Conservation (phyloP, 2,888 invertebrate genomes). For the Ceriagrion tenellum region DNA sequence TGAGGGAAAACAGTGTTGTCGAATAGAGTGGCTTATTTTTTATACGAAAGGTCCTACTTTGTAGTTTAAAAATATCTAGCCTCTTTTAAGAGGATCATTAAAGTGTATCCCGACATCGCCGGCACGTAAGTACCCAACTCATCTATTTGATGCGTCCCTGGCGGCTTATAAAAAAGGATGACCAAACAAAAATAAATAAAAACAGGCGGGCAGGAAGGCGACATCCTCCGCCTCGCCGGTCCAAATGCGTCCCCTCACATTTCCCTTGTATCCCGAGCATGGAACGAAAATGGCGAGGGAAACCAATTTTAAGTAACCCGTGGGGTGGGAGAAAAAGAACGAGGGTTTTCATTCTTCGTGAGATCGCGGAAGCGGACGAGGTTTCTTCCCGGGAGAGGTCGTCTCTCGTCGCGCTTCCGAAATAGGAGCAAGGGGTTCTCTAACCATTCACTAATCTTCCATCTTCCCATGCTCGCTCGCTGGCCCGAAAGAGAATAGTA, state of each 20-base stretch:
- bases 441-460: not conserved
- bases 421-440: not conserved
- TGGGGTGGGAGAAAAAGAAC: not conserved
- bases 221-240: not conserved
- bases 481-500: not conserved
- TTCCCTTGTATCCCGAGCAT: not conserved
- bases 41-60: not conserved
- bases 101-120: not conserved
- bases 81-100: not conserved
- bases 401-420: not conserved
- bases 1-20: no score
- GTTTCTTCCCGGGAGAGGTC: not conserved
- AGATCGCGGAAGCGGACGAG: not conserved
- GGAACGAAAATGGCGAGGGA: not conserved
- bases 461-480: not conserved
- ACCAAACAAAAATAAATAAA: not conserved
- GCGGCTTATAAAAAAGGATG: not conserved
- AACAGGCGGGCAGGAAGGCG: not conserved
- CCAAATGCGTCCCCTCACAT: not conserved
- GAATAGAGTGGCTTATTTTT: no score
- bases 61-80: not conserved
- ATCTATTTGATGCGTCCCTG: not conserved
- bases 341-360: not conserved
- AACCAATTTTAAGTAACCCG: slow-evolving; percentile 29
- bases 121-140: not conserved